Conservation (phyloP, 2,797 vertebrate genomes). For the Lacerta agilis region DNA sequence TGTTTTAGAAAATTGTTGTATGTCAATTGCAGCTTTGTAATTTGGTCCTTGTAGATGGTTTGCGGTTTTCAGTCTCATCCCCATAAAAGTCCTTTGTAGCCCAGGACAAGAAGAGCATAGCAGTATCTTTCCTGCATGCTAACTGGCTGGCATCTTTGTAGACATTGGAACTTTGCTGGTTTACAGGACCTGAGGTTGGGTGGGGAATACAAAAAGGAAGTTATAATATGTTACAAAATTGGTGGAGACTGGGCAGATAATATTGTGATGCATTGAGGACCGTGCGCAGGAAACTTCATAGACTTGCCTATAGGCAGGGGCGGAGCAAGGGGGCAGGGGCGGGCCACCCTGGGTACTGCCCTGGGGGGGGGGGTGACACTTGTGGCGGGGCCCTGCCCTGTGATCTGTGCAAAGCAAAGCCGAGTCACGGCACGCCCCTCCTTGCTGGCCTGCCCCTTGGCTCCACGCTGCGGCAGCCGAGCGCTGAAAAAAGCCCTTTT, state of each 20-base stretch:
- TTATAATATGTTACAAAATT: not conserved
- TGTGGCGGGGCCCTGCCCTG: no score
- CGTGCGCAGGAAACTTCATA: not conserved
- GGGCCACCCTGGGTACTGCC: no score
- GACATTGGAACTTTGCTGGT: slow-evolving; percentile 1
- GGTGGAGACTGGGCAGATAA: no score
- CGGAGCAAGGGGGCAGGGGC: no score
- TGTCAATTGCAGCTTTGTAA: not conserved
- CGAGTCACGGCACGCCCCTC: no score
- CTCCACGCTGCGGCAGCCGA: no score
- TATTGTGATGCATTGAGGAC: not conserved
- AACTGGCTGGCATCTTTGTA: not conserved
- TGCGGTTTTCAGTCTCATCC: slow-evolving; percentile 13
- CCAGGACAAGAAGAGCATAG: not conserved
- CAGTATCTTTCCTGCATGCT: slow-evolving; percentile 1
- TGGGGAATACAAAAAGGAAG: not conserved
- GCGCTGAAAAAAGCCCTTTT: no score
- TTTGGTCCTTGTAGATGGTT: not conserved
- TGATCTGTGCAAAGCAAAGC: no score
- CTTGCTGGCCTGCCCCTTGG: no score
- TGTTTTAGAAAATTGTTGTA: not conserved
- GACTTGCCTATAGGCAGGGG: not conserved
- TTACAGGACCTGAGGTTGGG: not conserved
- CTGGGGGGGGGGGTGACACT: no score
- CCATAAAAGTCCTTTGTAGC: slow-evolving; percentile 2